Conservation (phyloP, 1,140 invertebrate genomes). For the Drosophila ficusphila region DNA sequence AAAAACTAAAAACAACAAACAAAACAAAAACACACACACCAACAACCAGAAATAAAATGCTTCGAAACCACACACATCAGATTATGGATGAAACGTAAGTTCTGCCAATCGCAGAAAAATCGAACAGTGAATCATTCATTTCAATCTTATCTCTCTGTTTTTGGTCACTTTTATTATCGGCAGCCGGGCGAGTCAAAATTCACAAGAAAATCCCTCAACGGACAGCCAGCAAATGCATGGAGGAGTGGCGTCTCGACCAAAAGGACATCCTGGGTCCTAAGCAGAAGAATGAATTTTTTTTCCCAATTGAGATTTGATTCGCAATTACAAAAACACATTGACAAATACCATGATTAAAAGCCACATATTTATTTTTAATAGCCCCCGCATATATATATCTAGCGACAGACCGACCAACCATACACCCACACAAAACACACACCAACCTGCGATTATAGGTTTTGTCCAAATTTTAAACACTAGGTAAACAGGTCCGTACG, state of each 20-base stretch:
- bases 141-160: conserved; percentile 56
- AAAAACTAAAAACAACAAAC: conserved; percentile 50
- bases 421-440: conserved; percentile 13
- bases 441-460: conserved; percentile 44
- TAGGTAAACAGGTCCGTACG: conserved; percentile 61
- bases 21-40: conserved; percentile 46
- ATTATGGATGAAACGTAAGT: conserved; percentile 55
- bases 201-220: conserved; percentile 21
- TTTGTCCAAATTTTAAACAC: conserved; percentile 68
- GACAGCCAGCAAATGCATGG: conserved; percentile 17
- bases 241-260: conserved; percentile 8
- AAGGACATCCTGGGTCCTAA: conserved; percentile 29
- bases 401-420: conserved; percentile 10
- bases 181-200: conserved; percentile 60
- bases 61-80: conserved; percentile 42
- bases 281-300: conserved; percentile 47
- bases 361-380: conserved; percentile 53
- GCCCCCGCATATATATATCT: conserved; percentile 33
- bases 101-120: conserved; percentile 20
- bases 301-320: conserved; percentile 67
- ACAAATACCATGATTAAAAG: conserved; percentile 58
- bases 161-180: conserved; percentile 60
- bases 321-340: conserved; percentile 52
- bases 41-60: conserved; percentile 51
- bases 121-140: conserved; percentile 40